Evolutionary conservation across 2,113 vertebrate species (phyloP).

Genomic region (Charadrius vociferus): DNA sequence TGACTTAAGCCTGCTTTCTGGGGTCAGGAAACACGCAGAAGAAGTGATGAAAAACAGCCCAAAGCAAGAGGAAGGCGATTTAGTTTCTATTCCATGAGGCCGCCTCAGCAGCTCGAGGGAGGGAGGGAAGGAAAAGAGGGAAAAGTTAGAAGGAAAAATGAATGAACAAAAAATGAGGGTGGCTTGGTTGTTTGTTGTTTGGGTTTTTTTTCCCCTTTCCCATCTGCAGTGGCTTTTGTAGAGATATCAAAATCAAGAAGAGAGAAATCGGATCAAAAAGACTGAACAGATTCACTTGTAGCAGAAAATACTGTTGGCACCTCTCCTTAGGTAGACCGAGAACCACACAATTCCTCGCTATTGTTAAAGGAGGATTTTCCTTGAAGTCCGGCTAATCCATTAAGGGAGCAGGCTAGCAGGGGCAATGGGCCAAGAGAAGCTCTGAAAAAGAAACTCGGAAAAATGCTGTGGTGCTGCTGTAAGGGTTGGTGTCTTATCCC

Average conservation of each 20-base stretch:
- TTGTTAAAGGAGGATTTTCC: constrained; percentile 46
- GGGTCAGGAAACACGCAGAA: constrained; percentile 44
- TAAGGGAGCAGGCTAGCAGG: neutral
- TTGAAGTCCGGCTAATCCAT: constrained; percentile 58
- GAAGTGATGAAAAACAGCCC: constrained; percentile 60
- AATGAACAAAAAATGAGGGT: neutral
- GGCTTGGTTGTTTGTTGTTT: neutral
- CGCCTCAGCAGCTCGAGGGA: neutral
- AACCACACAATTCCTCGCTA: neutral
- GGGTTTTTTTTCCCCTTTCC: neutral
- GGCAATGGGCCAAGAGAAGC: constrained; percentile 13
- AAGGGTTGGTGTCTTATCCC: constrained; percentile 19
- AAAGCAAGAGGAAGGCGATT: constrained; percentile 45
- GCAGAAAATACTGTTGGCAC: constrained; percentile 15
- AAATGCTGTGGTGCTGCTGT: neutral
- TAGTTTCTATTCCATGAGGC: constrained; percentile 39
- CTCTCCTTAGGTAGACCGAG: neutral
- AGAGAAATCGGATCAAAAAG: constrained; percentile 41
- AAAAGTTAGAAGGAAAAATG: neutral
- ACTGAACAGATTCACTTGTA: neutral
- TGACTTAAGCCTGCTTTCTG: constrained; percentile 34
- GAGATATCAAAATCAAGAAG: constrained; percentile 43
- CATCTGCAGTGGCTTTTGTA: constrained; percentile 14
- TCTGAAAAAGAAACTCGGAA: neutral
- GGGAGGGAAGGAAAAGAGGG: neutral